Evolutionary conservation across 2,888 invertebrate species (phyloP), one percentile per base, ranked within the genome.

Genomic region (Mayetiola destructor): DNA sequence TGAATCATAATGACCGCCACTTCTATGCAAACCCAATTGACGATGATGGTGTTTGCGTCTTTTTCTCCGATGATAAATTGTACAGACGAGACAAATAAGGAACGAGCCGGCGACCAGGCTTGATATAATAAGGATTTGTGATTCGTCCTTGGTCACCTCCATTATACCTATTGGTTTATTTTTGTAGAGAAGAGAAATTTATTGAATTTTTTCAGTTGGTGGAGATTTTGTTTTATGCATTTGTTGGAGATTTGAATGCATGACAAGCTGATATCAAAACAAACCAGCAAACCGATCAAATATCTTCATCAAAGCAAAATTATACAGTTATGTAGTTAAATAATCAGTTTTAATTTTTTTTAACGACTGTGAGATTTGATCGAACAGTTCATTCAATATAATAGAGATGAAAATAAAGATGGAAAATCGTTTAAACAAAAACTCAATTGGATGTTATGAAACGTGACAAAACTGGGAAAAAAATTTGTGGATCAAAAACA

Each of bases 71-170:
- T 71, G 73, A 72, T 68, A 73, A 63, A 73, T 72, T 70, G 69
- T 73, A 73, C 73, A 73, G 70, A 73, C 73, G 73, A 73, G 73
- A 73, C 72, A 73, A 66, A 70, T 73, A 73, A 73, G 73, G 73
- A 69, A 72, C 72, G 68, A 73, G 69, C 65, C 72, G 70, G 68
- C 72, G 73, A 68, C 67, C 66, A 71, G 69, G 67, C 68, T 69
- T 68, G 68, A 69, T 67, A 72, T 72, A 66, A 73, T 73, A 66
- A 73, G 69, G 68, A 70, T 70, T 69, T 69, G 73, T 71, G 71
- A 71, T 69, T 72, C 73, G 69, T 71, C 73, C 70, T 69, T 68
- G 65, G 70, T 71, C 64, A 69, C 71, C 68, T 71, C 71, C 68
- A 66, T 68, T 67, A 66, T 71, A 72, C 73, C 73, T 72, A 64